phyloP scores from a whole-genome alignment of 2,113 vertebrate species.

The Phrynosoma platyrhinos region DNA sequence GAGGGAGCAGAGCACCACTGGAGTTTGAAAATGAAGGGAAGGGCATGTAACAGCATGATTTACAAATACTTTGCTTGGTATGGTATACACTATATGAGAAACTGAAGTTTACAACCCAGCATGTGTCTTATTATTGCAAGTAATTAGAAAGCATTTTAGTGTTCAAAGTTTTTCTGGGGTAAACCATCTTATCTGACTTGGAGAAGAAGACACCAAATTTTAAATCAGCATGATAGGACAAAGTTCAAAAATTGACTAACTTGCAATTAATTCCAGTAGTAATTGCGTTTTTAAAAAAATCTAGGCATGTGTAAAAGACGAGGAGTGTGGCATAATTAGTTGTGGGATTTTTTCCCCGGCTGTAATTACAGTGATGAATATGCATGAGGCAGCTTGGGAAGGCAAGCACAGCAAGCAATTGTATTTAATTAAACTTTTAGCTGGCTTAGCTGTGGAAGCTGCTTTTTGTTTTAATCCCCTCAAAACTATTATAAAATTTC shows the following conservation, averaged over 20 bases:
- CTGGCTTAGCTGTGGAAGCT: constrained; percentile 65
- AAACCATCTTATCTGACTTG: constrained; percentile 48
- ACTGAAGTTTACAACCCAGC: constrained; percentile 2
- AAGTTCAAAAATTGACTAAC: constrained; percentile 81
- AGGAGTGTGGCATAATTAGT: constrained; percentile 78
- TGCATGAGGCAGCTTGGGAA: constrained; percentile 78
- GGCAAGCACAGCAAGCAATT: constrained; percentile 74
- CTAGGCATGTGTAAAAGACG: constrained; percentile 73
- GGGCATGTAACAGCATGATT: neutral
- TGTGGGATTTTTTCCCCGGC: constrained; percentile 67
- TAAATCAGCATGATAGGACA: constrained; percentile 77
- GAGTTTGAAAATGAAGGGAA: neutral
- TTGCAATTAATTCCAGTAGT: constrained; percentile 82
- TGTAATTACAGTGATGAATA: constrained; percentile 83
- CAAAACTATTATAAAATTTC: constrained; percentile 59
- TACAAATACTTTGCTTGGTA: neutral
- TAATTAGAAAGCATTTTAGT: constrained; percentile 45
- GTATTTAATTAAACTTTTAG: constrained; percentile 82
- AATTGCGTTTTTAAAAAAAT: constrained; percentile 78
- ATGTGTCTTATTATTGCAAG: constrained; percentile 4
- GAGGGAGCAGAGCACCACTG: neutral
- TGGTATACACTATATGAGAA: constrained; percentile 18
- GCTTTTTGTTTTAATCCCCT: constrained; percentile 70
- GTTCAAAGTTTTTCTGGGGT: constrained; percentile 38
- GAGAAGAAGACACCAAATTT: constrained; percentile 67